A percentile compares a stretch with the other conserved stretches of the same genome.
Conservation (phyloP, 2,797 vertebrate genomes). For the Hippopotamyrus pictus region DNA sequence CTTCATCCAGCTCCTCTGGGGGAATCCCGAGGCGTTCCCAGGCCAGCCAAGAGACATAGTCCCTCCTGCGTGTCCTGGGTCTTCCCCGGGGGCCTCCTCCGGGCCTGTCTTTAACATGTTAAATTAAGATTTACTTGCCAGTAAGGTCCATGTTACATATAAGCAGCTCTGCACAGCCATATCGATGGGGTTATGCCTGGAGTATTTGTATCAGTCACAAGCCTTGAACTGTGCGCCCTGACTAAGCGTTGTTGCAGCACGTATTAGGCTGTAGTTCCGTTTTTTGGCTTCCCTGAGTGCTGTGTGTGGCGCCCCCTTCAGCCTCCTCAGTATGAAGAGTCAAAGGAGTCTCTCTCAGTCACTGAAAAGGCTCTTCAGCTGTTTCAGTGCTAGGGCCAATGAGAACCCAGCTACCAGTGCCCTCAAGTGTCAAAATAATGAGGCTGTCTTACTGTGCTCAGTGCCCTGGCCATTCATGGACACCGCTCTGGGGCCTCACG, state of each 20-base stretch:
- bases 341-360: neutral
- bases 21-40: too few species aligned
- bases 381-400: neutral
- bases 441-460: neutral
- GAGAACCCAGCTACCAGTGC: neutral
- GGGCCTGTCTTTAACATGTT: neutral
- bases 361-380: neutral
- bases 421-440: neutral
- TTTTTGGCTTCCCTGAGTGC: neutral
- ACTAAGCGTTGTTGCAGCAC: neutral
- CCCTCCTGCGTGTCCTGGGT: too few species aligned
- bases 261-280: neutral
- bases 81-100: too few species aligned
- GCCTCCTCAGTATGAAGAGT: neutral
- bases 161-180: neutral
- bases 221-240: neutral
- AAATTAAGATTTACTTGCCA: neutral
- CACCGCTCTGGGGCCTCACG: too few species aligned
- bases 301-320: neutral
- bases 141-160: neutral
- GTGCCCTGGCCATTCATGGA: slow-evolving; percentile 1
- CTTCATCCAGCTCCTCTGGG: too few species aligned
- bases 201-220: neutral
- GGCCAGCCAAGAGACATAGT: too few species aligned
- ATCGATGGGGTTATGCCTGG: neutral